Percentiles rank a stretch among this genome's conserved stretches.
phyloP scores from a whole-genome alignment of 2,888 invertebrate species.

The Ectemnius cavifrons region DNA sequence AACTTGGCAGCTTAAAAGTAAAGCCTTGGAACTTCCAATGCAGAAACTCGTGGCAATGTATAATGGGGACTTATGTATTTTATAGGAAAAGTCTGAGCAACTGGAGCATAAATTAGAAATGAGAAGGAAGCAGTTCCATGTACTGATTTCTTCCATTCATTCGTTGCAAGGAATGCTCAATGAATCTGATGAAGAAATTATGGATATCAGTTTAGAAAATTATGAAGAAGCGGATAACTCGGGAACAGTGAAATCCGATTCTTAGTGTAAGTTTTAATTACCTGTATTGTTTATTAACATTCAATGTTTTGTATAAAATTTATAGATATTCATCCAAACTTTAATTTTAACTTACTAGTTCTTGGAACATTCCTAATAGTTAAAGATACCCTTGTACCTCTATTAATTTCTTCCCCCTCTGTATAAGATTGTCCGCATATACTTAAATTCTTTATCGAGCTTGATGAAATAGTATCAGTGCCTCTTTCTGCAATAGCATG shows the following conservation, averaged over 20 bases:
- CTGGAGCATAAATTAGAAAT: constrained; percentile 88
- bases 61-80: neutral
- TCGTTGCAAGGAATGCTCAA: constrained; percentile 90
- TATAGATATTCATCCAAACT: constrained; percentile 75
- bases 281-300: neutral
- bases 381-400: constrained; percentile 89
- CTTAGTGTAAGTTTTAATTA: constrained; percentile 15
- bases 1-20: constrained; percentile 83
- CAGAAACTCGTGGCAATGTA: too few relatives aligned
- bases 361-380: constrained; percentile 97
- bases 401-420: constrained; percentile 80
- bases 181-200: constrained; percentile 83
- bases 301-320: neutral
- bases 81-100: constrained; percentile 83
- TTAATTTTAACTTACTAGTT: constrained; percentile 87
- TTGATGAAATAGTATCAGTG: constrained; percentile 82
- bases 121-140: constrained; percentile 93
- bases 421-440: constrained; percentile 81
- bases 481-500: constrained; percentile 90
- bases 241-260: constrained; percentile 57
- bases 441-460: constrained; percentile 83
- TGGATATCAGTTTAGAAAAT: constrained; percentile 79
- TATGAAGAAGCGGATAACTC: constrained; percentile 71
- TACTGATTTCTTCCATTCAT: constrained; percentile 91
- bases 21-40: neutral